phyloP scores from a whole-genome alignment of 2,797 vertebrate species.

The Enoplosus armatus region DNA sequence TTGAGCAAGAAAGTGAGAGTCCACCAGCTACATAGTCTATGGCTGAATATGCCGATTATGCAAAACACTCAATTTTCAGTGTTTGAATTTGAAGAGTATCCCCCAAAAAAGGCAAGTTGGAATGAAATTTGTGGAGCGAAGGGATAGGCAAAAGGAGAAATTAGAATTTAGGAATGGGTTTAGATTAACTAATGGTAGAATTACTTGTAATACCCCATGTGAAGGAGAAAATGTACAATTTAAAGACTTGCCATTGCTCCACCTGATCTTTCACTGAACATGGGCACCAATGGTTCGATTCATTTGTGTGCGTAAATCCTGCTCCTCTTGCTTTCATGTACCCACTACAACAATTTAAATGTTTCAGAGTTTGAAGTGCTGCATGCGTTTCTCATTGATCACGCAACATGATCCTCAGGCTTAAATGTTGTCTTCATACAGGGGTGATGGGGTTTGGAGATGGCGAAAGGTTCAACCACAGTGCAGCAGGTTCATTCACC shows the following conservation, averaged over 20 bases:
- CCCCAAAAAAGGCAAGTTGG: background rate
- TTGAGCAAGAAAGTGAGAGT: background rate
- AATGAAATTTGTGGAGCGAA: background rate
- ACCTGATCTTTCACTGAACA: background rate
- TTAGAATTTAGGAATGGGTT: background rate
- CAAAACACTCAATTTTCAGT: conserved; percentile 1
- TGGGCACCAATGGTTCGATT: background rate
- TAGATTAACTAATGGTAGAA: no score
- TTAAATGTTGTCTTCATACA: background rate
- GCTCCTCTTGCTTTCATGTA: background rate
- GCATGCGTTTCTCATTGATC: background rate
- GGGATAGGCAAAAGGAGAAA: background rate
- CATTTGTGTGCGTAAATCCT: background rate
- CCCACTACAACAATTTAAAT: background rate
- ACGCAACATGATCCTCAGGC: background rate
- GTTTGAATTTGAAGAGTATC: background rate
- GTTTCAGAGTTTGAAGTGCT: background rate
- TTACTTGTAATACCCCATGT: no score
- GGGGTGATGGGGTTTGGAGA: background rate
- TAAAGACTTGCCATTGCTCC: background rate
- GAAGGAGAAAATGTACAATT: no score
- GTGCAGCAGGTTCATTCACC: conserved; percentile 37
- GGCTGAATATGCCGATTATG: background rate
- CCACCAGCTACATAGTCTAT: background rate
- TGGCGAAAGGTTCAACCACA: conserved; percentile 26